Base-by-base conservation (phyloP, 2,888 invertebrate species). In the Aporophyla nigra region DNA sequence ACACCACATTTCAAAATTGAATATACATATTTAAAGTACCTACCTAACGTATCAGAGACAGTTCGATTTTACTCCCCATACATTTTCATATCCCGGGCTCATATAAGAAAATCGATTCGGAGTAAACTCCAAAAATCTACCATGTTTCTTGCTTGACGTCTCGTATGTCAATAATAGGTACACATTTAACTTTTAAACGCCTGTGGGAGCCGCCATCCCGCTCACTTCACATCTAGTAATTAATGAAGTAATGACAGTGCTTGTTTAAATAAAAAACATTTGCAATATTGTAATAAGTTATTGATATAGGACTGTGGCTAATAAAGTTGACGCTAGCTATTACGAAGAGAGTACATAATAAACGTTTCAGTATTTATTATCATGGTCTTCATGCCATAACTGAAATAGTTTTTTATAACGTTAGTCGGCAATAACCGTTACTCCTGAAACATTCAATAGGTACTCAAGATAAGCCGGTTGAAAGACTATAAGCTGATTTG, bases 351-450 rank as follows among this genome's bases (percentile, higher is more conserved):
- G 75, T 69, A 33, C 33, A 33, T 33, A 71, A 53, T 74, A 71
- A 73, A 49, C 53, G 75, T 46, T 74, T 21, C 27, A 75, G 33
- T 74, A 74, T 74, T 75, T 74, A 74, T 74, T 62, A 24, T 46
- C 16, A 53, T 71, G n/a, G 62, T 53, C 14, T 80, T 67, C 46
- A 68, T 54, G 68, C 51, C 61, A 33, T 43, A 59, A 51, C 46
- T 51, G 59, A 74, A 51, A 80, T 74, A 54, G 79, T 58, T 65
- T 69, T 49, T 61, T 61, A 24, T 24, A 66, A 76, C 59, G 53
- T 65, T 61, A 21, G 53, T 5, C 27, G 19, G 43, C 58, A 54
- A 79, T 80, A 80, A 74, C n/a, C 58, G 72, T 79, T 67, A 68
- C 68, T 79, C 40, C 24, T 59, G 40, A 53, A 71, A 78, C 68